phyloP scores from a whole-genome alignment of 2,888 invertebrate genomes.

The Bombyx huttoni region DNA sequence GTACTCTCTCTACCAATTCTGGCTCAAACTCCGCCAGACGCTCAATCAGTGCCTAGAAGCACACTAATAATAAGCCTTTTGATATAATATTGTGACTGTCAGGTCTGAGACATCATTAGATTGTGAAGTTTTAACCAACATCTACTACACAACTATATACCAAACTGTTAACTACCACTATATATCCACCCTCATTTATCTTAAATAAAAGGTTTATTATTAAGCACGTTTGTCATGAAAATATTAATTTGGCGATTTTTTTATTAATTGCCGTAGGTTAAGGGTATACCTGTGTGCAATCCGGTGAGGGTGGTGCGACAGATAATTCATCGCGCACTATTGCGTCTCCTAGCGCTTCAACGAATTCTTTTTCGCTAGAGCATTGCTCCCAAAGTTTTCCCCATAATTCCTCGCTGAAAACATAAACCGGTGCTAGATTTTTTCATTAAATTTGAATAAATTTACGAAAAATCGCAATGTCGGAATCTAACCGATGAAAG shows the following conservation, averaged over 20 bases:
- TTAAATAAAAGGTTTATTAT: not conserved
- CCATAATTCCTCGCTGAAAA: constrained; percentile 53
- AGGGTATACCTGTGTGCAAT: constrained; percentile 64
- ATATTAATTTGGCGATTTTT: not conserved
- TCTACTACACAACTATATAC: too few species aligned
- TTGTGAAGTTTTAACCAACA: not conserved
- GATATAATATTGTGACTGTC: too few species aligned
- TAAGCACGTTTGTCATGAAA: not conserved
- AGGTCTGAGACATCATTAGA: not conserved
- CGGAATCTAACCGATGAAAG: too few species aligned
- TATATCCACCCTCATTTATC: too few species aligned
- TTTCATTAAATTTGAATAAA: too few species aligned
- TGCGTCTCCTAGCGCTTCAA: constrained; percentile 76
- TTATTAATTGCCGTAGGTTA: not conserved
- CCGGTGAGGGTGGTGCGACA: constrained; percentile 69
- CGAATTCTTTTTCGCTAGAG: constrained; percentile 67
- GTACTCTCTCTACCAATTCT: constrained; percentile 78
- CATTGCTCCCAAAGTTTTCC: constrained; percentile 53
- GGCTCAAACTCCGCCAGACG: constrained; percentile 76
- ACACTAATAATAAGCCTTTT: not conserved
- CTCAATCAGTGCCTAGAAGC: constrained; percentile 71
- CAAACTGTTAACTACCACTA: not conserved
- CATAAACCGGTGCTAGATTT: not conserved
- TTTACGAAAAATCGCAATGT: too few species aligned
- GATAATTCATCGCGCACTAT: constrained; percentile 75